Percentiles rank a stretch among this genome's conserved stretches.
These are phyloP conservation scores for Yasuhikotakia modesta DNA, from an alignment of 2,797 vertebrate species.

Conservation along the genomic window DNA sequence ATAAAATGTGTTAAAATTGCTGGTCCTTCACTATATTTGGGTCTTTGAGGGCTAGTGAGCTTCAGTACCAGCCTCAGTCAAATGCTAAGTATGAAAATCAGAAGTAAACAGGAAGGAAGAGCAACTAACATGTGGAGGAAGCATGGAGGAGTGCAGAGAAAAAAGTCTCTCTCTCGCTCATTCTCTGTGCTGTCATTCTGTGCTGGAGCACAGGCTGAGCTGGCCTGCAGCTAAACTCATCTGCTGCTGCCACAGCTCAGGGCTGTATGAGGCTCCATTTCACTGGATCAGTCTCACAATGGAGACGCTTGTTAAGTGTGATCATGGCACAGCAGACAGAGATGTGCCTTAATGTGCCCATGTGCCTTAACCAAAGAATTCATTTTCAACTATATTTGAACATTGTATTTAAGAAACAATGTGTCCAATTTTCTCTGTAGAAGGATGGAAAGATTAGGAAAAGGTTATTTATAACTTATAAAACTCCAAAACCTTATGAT, in stretches of 20 bases:
- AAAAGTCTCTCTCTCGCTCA: background rate
- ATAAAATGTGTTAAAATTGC: too few relatives aligned
- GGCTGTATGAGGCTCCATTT: slow-evolving; percentile 46
- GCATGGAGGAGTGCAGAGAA: background rate
- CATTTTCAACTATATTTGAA: background rate
- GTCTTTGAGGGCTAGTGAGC: background rate
- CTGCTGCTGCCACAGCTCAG: slow-evolving; percentile 55
- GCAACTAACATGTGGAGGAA: slow-evolving; percentile 1
- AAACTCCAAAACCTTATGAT: background rate
- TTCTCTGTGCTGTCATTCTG: background rate
- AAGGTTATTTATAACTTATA: background rate
- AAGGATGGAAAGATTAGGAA: background rate
- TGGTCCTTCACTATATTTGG: too few relatives aligned
- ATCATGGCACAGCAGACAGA: background rate
- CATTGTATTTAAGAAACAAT: background rate
- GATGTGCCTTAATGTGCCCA: too few relatives aligned
- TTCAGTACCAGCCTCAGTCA: background rate
- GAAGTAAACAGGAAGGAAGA: background rate
- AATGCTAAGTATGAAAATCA: background rate
- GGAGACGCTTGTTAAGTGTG: background rate
- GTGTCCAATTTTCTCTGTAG: background rate
- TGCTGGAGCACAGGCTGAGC: slow-evolving; percentile 17
- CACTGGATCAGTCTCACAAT: background rate
- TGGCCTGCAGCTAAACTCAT: slow-evolving; percentile 58
- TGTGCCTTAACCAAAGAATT: too few relatives aligned